Conservation (phyloP, 1,140 invertebrate species). For the Penaeus chinensis region DNA sequence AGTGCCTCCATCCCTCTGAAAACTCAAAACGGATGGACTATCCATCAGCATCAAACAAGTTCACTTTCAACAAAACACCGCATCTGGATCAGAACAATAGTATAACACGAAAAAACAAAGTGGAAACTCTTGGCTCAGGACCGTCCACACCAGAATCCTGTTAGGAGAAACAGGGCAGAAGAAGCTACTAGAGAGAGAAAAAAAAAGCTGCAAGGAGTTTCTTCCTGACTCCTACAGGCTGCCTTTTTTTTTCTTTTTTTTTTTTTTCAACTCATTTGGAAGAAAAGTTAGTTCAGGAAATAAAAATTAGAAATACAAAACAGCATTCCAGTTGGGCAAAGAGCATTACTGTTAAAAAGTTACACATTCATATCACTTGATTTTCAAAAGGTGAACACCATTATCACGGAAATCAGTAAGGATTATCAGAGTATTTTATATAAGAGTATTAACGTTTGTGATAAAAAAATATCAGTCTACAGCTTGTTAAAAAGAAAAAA, state of each 20-base stretch:
- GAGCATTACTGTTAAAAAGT: constrained; percentile 51
- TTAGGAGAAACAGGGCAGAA: constrained; percentile 43
- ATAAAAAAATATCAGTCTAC: neutral
- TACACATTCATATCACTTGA: constrained; percentile 39
- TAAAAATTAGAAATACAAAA: constrained; percentile 16
- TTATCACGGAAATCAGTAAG: constrained; percentile 13
- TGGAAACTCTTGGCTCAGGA: constrained; percentile 36
- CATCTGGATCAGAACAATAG: constrained; percentile 43
- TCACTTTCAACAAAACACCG: constrained; percentile 21
- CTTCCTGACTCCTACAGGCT: constrained; percentile 29
- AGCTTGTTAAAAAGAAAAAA: no score
- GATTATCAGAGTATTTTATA: constrained; percentile 20
- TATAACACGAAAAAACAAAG: constrained; percentile 19
- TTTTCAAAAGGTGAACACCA: constrained; percentile 7
- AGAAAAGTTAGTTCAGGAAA: constrained; percentile 43
- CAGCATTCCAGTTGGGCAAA: constrained; percentile 49
- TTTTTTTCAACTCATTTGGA: constrained; percentile 34
- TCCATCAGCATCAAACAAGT: constrained; percentile 40
- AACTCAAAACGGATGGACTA: constrained; percentile 33
- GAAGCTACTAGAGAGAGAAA: constrained; percentile 17
- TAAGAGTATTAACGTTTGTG: constrained; percentile 8
- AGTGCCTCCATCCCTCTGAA: constrained; percentile 56
- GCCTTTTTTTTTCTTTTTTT: constrained; percentile 32
- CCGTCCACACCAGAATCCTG: constrained; percentile 44
- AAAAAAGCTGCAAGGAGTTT: constrained; percentile 27